These are phyloP conservation scores for Drosophila kambysellisi DNA, from an alignment of 2,888 invertebrate species.

Conservation along the genomic window DNA sequence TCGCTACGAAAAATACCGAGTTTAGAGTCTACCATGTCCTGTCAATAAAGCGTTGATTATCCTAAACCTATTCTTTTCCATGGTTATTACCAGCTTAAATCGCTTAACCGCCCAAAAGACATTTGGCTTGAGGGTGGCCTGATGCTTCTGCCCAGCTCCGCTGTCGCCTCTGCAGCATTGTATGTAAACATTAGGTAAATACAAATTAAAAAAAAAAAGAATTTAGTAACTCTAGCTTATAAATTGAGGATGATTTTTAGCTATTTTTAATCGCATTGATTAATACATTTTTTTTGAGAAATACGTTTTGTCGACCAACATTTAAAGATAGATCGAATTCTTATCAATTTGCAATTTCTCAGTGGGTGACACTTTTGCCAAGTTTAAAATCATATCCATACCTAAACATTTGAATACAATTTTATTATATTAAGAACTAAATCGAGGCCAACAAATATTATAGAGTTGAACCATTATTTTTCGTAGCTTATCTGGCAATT, in stretches of 20 bases:
- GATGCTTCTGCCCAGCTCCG: too few species aligned
- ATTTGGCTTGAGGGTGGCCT: neutral
- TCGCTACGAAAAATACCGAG: too few species aligned
- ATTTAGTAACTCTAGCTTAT: neutral
- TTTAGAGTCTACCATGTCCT: neutral
- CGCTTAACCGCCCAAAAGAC: neutral
- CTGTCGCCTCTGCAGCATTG: too few species aligned
- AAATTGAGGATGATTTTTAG: neutral
- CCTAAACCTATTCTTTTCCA: neutral
- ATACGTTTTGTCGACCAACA: neutral
- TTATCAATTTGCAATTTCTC: neutral
- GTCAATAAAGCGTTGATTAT: neutral
- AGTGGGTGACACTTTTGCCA: neutral
- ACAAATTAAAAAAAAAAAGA: neutral
- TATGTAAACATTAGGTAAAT: neutral
- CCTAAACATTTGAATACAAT: neutral
- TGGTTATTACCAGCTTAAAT: neutral
- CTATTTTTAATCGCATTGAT: neutral
- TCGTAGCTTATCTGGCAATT: neutral
- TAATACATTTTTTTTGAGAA: neutral
- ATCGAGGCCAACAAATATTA: neutral
- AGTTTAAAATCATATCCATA: neutral
- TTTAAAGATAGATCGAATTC: neutral
- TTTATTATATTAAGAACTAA: neutral
- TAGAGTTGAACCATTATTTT: neutral